Evolutionary conservation across 2,888 invertebrate genomes (phyloP), one percentile per base, ranked within the genome.

Genomic region (Platypus cylindrus): DNA sequence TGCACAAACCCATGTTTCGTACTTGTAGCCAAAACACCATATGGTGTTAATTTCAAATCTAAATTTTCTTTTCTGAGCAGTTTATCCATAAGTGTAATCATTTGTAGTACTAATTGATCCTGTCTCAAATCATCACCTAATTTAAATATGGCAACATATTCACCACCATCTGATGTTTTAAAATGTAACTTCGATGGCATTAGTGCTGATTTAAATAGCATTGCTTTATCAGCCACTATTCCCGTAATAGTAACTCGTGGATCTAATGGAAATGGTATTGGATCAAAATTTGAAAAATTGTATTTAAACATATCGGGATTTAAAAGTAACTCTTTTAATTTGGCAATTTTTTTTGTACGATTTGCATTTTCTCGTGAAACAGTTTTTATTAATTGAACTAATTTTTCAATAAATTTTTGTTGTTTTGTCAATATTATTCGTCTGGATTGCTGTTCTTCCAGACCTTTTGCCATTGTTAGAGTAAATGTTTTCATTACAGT

Each of bases 61-160:
- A 99, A 66, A 61, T 98, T 97, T 63, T 98, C 98, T 48, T 86
- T 72, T 25, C 91, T 69, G 45, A 98, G 62, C 34, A 98, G 61
- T 60, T 91, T 90, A 59, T 99, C 98, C 94, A 99, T 98, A 9
- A 99, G 65, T 0, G 91, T 89, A 24, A 99, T 95, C 71, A 97
- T 97, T 66, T 98, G 97, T 29, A 98, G 65, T 41, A 98, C 89
- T 1, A 98, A 69, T 60, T 98, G 97, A 65, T 98, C 97, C 64
- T 98, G 97, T 2, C 98, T 70, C 32, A 98, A 63, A 59, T 98
- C 97, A 61, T 98, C 98, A 2, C 98, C 98, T 51, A 93, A 81
- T 60, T 98, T 98, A 60, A 97, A 97, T 41, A 98, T 95, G 0
- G 94, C 86, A 11, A 87, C 83, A 60, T 95, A 98, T 53, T 89